A percentile compares a stretch with the other conserved stretches of the same genome.
Conservation (phyloP, 2,797 vertebrate genomes). For the Propithecus perrieri region DNA sequence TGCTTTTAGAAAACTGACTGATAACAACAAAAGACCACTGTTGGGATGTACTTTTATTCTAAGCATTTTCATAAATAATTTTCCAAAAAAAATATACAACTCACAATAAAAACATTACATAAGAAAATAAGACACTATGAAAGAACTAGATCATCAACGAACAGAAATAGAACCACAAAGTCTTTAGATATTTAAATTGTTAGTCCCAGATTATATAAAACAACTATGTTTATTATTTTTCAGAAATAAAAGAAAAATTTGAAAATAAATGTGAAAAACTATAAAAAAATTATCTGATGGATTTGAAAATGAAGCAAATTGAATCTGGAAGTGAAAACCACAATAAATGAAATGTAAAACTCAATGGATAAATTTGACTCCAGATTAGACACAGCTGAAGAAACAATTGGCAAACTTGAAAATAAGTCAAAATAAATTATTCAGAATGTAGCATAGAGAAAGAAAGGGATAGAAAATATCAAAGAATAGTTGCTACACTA, state of each 20-base stretch:
- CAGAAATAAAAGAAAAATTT: background rate
- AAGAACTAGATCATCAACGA: background rate
- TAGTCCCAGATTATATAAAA: background rate
- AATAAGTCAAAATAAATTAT: conserved; percentile 28
- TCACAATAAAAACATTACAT: background rate
- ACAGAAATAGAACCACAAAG: background rate
- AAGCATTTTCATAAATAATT: conserved; percentile 7
- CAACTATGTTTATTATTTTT: background rate
- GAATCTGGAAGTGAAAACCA: background rate
- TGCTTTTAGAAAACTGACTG: background rate
- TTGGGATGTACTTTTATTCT: background rate
- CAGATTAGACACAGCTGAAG: background rate
- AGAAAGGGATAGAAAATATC: background rate
- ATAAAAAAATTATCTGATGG: background rate
- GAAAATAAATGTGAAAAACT: background rate
- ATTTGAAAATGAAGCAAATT: background rate
- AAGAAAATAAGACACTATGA: background rate
- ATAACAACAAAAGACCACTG: background rate
- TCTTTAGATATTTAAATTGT: conserved; percentile 30
- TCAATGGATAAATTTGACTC: background rate
- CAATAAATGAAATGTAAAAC: conserved; percentile 11
- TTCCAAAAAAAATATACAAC: background rate
- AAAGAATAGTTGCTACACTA: background rate
- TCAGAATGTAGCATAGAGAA: background rate
- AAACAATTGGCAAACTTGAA: background rate